Evolutionary conservation across 2,113 vertebrate genomes (phyloP).

Genomic region (Dipodomys merriami): DNA sequence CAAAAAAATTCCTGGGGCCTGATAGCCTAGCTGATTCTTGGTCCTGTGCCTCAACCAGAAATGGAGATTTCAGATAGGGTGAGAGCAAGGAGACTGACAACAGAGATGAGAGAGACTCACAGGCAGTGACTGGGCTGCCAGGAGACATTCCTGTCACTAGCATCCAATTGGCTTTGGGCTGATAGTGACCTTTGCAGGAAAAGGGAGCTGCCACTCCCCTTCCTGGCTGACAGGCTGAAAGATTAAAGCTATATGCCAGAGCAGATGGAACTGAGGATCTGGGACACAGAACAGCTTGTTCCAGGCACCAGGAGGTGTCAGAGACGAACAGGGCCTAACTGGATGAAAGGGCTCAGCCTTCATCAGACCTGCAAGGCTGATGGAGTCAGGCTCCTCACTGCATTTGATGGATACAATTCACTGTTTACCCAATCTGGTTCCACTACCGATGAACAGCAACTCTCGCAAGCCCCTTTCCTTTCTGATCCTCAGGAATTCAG

Average conservation of each 20-base stretch:
- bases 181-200: slow-evolving; percentile 71
- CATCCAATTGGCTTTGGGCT: slow-evolving; percentile 56
- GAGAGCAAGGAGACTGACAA: slow-evolving; percentile 18
- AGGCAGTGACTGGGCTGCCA: neutral
- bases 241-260: slow-evolving; percentile 65
- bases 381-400: slow-evolving; percentile 35
- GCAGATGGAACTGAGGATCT: slow-evolving; percentile 40
- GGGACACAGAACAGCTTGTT: slow-evolving; percentile 74
- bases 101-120: slow-evolving; percentile 13
- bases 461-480: slow-evolving; percentile 19
- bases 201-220: slow-evolving; percentile 49
- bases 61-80: neutral
- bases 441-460: neutral
- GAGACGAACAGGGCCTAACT: slow-evolving; percentile 39
- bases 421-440: neutral
- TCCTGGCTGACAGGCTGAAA: slow-evolving; percentile 50
- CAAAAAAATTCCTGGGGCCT: neutral
- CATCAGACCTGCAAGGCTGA: slow-evolving; percentile 22
- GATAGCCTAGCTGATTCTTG: slow-evolving; percentile 2
- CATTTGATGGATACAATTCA: neutral
- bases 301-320: slow-evolving; percentile 67
- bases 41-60: neutral
- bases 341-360: slow-evolving; percentile 35
- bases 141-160: neutral
- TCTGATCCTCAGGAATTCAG: slow-evolving; percentile 33